Evolutionary conservation across 2,888 invertebrate genomes (phyloP).

Genomic region (Tinea trinotella): DNA sequence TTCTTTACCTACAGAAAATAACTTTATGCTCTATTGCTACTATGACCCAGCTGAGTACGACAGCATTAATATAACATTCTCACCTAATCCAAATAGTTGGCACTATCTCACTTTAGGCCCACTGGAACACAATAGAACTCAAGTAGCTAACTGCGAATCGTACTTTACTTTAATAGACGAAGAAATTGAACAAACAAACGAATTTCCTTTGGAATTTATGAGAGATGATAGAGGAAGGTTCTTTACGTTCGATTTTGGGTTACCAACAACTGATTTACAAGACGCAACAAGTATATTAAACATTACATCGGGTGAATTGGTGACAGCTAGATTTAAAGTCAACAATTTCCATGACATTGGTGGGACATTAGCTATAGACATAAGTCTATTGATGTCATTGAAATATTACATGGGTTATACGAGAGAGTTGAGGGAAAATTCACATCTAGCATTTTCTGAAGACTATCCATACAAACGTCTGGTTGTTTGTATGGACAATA

Average conservation of each 20-base stretch:
- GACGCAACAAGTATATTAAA: conserved; percentile 78
- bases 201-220: conserved; percentile 50
- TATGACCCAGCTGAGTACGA: conserved; percentile 57
- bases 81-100: conserved; percentile 72
- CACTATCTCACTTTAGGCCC: conserved; percentile 65
- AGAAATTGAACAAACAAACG: conserved; percentile 38
- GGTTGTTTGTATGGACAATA: conserved; percentile 75
- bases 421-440: conserved; percentile 36
- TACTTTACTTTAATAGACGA: conserved; percentile 34
- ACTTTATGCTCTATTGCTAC: conserved; percentile 56
- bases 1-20: conserved; percentile 66
- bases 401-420: conserved; percentile 65
- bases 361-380: conserved; percentile 81
- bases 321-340: conserved; percentile 78
- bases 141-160: conserved; percentile 49
- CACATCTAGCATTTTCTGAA: conserved; percentile 51
- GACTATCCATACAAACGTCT: conserved; percentile 67
- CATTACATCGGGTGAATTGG: conserved; percentile 75
- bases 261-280: conserved; percentile 75
- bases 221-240: conserved; percentile 79
- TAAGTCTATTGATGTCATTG: conserved; percentile 76
- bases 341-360: conserved; percentile 83
- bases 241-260: conserved; percentile 82
- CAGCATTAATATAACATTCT: conserved; percentile 53
- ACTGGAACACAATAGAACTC: conserved; percentile 34